Base-by-base conservation (phyloP, 2,888 invertebrate genomes). In the Metellina segmentata region DNA sequence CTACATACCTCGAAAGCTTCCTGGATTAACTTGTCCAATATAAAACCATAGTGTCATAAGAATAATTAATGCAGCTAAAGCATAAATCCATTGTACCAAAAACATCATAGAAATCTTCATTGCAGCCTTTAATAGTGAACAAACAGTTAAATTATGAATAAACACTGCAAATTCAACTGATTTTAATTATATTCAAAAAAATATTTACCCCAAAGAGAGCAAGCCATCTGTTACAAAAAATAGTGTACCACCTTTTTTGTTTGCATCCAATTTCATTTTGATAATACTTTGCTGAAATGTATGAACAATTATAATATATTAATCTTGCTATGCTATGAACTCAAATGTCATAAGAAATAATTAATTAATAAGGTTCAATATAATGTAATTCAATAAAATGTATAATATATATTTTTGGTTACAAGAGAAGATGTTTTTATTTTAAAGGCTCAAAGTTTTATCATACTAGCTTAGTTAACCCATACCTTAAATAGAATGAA, bases 231-330 rank as follows among this genome's bases (percentile, higher is more conserved):
- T 99, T 99, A 95, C 98, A 98, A 93, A 98, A 96, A 94, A 97
- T 96, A 0, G 98, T 98, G 95, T 99, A 99, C 98, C 98, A 99
- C 94, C 98, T 98, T 94, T 97, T 97, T 94, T 98, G 97, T 96
- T 98, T 98, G 9, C 97, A 97, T 95, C 97, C 97, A 93, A 98
- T 94, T 83, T 94, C 94, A 51, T 71, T 75, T 52, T 49, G 85
- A 70, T 81, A 75, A 81, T 70, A 83, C 75, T 85, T 85, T 20
- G 77, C 91, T 91, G 19, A 20, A 89, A 89, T 70, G 34, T 13
- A 71, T 7, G 77, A 75, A 81, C 16, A 86, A 61, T 61, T 61
- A 61, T 61, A 61, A 34, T 34, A 34, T 34, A 34, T 34, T 34
- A 34, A 61, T 61, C 61, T 16, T 61, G 61, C 16, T 61, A 34